phyloP scores from a whole-genome alignment of 1,140 invertebrate species.

The Danaus plexippus region DNA sequence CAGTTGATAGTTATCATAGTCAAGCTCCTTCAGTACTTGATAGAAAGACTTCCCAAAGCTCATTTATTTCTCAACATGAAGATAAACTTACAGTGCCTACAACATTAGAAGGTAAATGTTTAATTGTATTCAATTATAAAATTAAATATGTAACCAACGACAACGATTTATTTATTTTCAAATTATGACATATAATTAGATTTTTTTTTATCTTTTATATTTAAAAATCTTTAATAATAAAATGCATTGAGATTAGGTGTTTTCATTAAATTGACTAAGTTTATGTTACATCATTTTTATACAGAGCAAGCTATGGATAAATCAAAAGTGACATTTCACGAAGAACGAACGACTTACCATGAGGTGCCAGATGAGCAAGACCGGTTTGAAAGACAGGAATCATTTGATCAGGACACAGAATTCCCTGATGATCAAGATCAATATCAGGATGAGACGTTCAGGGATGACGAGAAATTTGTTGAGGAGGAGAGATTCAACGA shows the following conservation, averaged over 20 bases:
- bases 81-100: slow-evolving; percentile 50
- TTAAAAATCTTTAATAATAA: background rate
- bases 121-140: too few species aligned
- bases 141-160: too few species aligned
- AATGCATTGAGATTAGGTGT: background rate
- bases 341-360: slow-evolving; percentile 56
- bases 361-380: slow-evolving; percentile 48
- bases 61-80: slow-evolving; percentile 52
- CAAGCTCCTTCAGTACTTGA: slow-evolving; percentile 58
- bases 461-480: slow-evolving; percentile 55
- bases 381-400: slow-evolving; percentile 36
- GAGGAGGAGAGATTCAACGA: slow-evolving; percentile 63
- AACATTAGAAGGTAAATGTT: slow-evolving; percentile 53
- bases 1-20: slow-evolving; percentile 63
- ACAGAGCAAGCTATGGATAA: slow-evolving; percentile 52
- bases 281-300: slow-evolving; percentile 13
- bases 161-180: background rate
- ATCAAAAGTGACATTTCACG: slow-evolving; percentile 59
- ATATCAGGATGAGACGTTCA: slow-evolving; percentile 43
- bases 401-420: slow-evolving; percentile 43
- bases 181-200: background rate
- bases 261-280: background rate
- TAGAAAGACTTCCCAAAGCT: slow-evolving; percentile 64
- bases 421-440: slow-evolving; percentile 46
- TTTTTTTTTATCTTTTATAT: background rate